Evolutionary conservation across 1,140 invertebrate species (phyloP).

Genomic region (Spodoptera litura): DNA sequence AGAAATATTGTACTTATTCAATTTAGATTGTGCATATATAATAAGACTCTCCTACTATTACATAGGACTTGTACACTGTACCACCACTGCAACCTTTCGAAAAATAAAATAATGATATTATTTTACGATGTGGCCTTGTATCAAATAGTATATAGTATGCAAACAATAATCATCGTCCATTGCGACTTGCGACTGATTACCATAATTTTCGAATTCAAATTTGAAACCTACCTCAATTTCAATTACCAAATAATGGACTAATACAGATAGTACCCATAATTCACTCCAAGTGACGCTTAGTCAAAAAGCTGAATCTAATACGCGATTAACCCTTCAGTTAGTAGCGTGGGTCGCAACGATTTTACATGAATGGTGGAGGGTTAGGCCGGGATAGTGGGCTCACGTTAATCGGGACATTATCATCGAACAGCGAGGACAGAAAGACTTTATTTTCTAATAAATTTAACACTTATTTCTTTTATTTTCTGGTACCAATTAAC

Average conservation of each 20-base stretch:
- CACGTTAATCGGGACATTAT: conserved; percentile 40
- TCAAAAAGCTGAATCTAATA: conserved; percentile 49
- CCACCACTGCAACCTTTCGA: too few species aligned
- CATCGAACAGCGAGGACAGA: conserved; percentile 8
- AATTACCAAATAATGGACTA: conserved; percentile 19
- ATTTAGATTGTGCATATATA: too few species aligned
- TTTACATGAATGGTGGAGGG: conserved; percentile 37
- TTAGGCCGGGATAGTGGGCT: conserved; percentile 27
- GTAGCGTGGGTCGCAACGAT: conserved; percentile 26
- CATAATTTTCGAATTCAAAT: neutral
- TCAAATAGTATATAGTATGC: too few species aligned
- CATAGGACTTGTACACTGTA: too few species aligned
- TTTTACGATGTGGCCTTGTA: too few species aligned
- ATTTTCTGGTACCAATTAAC: neutral
- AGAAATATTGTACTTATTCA: too few species aligned
- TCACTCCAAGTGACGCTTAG: conserved; percentile 35
- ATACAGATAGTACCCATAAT: conserved; percentile 32
- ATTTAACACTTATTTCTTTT: conserved; percentile 32
- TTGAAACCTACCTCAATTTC: conserved; percentile 7
- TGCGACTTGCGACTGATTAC: too few species aligned
- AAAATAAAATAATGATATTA: too few species aligned
- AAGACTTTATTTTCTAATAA: conserved; percentile 46
- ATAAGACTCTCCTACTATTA: too few species aligned
- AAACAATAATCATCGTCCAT: neutral
- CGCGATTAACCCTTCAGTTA: conserved; percentile 37